Conservation (phyloP, 2,797 vertebrate genomes). For the Ispidina lecontei region DNA sequence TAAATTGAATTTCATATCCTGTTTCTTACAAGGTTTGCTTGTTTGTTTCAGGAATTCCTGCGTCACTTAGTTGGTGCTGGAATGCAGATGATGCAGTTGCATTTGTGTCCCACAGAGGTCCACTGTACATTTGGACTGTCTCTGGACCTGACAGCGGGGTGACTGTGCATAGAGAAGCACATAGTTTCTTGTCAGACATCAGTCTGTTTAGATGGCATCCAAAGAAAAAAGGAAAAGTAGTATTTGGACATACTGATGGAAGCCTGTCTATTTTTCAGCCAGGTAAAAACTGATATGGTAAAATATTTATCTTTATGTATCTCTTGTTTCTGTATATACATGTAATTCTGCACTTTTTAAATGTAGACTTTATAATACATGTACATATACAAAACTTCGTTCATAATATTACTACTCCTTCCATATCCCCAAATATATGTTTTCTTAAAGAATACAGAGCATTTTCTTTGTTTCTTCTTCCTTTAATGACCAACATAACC, state of each 20-base stretch:
- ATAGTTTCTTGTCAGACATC: conserved; percentile 94
- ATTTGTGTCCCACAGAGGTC: conserved; percentile 92
- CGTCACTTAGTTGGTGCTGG: conserved; percentile 95
- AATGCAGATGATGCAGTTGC: conserved; percentile 87
- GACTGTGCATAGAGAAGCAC: conserved; percentile 91
- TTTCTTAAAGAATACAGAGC: background rate
- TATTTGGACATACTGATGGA: conserved; percentile 94
- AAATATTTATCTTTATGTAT: background rate
- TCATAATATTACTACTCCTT: background rate
- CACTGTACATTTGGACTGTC: conserved; percentile 91
- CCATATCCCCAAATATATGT: background rate
- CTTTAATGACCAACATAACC: background rate
- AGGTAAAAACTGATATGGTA: conserved; percentile 77
- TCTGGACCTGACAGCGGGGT: conserved; percentile 87
- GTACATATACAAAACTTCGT: background rate
- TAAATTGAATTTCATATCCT: background rate
- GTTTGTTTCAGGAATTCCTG: conserved; percentile 85
- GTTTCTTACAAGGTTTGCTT: background rate
- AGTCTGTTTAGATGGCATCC: conserved; percentile 95
- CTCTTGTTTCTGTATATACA: background rate
- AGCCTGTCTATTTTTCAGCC: conserved; percentile 95
- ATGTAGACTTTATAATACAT: background rate
- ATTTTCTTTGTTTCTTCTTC: background rate
- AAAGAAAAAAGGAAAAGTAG: conserved; percentile 89
- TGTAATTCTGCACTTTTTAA: background rate